Base-by-base conservation (phyloP, 1,140 invertebrate genomes). In the Diploscapter pachys region DNA sequence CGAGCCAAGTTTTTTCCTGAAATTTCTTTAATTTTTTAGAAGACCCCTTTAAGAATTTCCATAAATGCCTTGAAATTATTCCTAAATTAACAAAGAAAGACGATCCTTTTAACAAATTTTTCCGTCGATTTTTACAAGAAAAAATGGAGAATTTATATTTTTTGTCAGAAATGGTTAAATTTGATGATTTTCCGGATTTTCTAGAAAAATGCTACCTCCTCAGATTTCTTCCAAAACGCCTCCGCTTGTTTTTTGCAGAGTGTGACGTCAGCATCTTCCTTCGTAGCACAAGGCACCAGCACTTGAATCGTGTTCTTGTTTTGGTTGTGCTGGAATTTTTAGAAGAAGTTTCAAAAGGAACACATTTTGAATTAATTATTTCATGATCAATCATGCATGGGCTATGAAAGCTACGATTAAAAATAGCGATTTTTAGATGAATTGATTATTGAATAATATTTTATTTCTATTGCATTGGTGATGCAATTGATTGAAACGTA, bases 1-100 rank as follows among this genome's bases (percentile, higher is more conserved):
- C 71, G 8, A 51, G 56, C 71, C 71, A 72, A 0, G 31, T 68
- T 53, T 54, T 68, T 54, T 68, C 66, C 66, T 68, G 52, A 54
- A 52, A 6, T 55, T 9, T 8, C 9, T 65, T 31, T 31, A 31
- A 31, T 0, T 31, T 31, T 31, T 31, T 31, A 31, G 31, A 31
- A 31, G 31, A 31, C 31, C 31, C 31, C 31, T 31, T 31, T 31
- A 31, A 31, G 31, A 31, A 31, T 31, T 31, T 31, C 31, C 31
- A 31, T 31, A 31, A 31, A 31, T 31, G 31, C 31, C 31, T 31
- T 31, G 31, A 31, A 31, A 31, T 31, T 31, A 31, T 31, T 31
- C 31, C 31, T 31, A 31, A 31, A 31, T 31, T 31, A 68, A 31
- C 8, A 31, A 31, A 50, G 8, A 65, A 31, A 9, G 66, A 5